These are phyloP conservation scores for Tipula helvola DNA, from an alignment of 2,888 invertebrate species.

Conservation along the genomic window DNA sequence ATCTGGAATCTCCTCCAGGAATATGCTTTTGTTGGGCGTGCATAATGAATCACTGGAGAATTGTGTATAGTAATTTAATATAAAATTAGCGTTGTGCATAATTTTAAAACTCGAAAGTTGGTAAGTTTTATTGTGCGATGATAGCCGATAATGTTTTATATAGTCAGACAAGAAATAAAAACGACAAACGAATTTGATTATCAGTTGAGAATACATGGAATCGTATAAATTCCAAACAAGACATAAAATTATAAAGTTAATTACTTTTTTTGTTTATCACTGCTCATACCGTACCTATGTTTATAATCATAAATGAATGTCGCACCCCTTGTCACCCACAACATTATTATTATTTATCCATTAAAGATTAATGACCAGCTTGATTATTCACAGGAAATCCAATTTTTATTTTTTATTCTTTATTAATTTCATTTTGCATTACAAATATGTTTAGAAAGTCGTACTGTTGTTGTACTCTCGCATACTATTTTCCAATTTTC, in stretches of 20 bases:
- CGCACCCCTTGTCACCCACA: too few species aligned
- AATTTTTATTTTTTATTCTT: neutral
- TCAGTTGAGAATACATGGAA: neutral
- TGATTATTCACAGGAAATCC: neutral
- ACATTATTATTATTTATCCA: neutral
- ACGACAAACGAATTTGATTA: neutral
- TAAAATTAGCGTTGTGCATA: neutral
- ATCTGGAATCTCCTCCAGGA: neutral
- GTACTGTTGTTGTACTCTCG: neutral
- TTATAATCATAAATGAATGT: too few species aligned
- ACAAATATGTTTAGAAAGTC: too few species aligned
- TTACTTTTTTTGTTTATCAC: neutral
- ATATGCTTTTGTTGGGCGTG: neutral
- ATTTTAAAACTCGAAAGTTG: neutral
- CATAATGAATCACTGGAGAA: too few species aligned
- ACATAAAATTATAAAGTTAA: neutral
- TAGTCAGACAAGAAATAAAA: neutral
- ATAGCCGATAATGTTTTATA: neutral
- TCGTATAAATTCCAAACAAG: neutral
- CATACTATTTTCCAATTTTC: neutral
- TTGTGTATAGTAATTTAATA: neutral
- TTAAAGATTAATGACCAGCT: neutral
- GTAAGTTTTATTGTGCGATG: neutral
- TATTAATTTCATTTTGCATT: too few species aligned
- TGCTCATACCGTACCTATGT: too few species aligned